Evolutionary conservation across 2,888 invertebrate species (phyloP).

Genomic region (Cordilura impudica): DNA sequence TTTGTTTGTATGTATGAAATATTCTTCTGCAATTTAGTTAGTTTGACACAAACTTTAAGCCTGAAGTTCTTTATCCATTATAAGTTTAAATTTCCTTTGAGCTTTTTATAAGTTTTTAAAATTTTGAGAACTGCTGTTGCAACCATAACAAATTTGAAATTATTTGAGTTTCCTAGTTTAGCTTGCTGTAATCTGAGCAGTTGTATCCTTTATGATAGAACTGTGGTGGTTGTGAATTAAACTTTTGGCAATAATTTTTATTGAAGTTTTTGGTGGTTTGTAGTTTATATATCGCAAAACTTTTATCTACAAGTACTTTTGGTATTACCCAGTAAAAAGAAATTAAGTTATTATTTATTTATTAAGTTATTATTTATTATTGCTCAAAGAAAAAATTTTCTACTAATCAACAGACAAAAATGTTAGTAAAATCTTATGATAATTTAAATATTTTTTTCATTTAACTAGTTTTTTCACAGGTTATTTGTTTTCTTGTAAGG

Average conservation of each 20-base stretch:
- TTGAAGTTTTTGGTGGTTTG: neutral
- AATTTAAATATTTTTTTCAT: too few species aligned
- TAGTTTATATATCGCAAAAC: slow-evolving; percentile 8
- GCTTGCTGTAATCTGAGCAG: neutral
- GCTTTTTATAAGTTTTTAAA: neutral
- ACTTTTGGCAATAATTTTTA: neutral
- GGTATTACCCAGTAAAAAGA: neutral
- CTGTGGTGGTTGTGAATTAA: neutral
- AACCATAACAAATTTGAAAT: slow-evolving; percentile 20
- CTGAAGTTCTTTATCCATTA: neutral
- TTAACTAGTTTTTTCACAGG: too few species aligned
- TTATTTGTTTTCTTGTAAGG: too few species aligned
- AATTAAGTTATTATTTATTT: too few species aligned
- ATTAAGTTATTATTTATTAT: too few species aligned
- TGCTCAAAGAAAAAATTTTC: too few species aligned
- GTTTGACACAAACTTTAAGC: neutral
- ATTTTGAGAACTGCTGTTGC: slow-evolving; percentile 2
- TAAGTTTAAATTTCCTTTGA: neutral
- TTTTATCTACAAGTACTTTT: neutral
- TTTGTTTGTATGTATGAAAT: neutral
- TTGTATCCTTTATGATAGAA: neutral
- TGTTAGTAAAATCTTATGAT: too few species aligned
- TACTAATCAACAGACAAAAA: too few species aligned
- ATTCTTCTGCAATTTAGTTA: slow-evolving; percentile 4
- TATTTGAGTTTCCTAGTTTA: slow-evolving; percentile 9